Base-by-base conservation (phyloP, 2,888 invertebrate species). In the Agonopterix arenella region DNA sequence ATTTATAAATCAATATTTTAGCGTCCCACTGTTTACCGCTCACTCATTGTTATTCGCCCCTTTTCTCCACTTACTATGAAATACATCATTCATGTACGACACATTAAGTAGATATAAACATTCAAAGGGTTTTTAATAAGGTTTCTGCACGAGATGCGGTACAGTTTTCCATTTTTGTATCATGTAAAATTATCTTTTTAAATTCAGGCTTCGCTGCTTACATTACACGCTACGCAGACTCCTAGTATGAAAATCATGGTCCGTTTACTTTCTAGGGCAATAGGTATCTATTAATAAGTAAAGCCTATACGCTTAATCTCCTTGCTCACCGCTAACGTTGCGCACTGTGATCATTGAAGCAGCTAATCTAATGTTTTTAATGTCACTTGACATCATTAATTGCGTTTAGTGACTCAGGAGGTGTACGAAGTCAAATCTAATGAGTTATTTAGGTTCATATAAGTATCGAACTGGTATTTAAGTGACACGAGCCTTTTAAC, bases 181-280 rank as follows among this genome's bases (percentile, higher is more conserved):
- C 36, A 40, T 45, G 40, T 42, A 42, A 50, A 52, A 43, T 52
- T 48, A 48, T 53, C 50, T 54, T 55, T 52, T 56, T 50, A 54
- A 64, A 61, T 66, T 70, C 66, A 79, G 68, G 81, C 81, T 80
- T 78, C 76, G 66, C 60, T 73, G 80, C 71, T 63, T 76, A 60
- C 66, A 75, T 80, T 80, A 76, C 67, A 78, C 82, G 84, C 74
- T 80, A 82, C 73, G 61, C 70, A 80, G 71, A 68, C 66, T 70
- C 66, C 69, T 73, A 71, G 79, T 81, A 76, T 80, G 66, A 78
- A 79, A 75, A 62, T 65, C 50, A 80, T 80, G 88, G 80, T 80
- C 68, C 69, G 72, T 59, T 88, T 75, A 81, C 74, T 84, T 84
- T 85, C 74, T 88, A 79, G 88, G 84, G 70, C 80, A 78, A 70